Conservation (phyloP, 2,888 invertebrate species). For the Panopea generosa region DNA sequence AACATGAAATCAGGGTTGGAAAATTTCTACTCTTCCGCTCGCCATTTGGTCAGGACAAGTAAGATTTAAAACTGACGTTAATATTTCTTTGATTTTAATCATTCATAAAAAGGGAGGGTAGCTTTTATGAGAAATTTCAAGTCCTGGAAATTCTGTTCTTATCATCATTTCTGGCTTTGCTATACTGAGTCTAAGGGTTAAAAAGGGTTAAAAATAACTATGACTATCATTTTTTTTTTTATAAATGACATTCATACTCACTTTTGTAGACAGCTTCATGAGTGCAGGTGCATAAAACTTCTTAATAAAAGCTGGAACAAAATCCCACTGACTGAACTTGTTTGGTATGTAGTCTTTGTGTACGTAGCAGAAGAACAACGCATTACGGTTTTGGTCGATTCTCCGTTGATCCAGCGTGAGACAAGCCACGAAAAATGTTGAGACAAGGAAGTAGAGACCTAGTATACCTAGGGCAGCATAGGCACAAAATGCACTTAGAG, state of each 20-base stretch:
- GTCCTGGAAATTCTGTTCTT: too few relatives aligned
- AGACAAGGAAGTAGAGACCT: constrained; percentile 89
- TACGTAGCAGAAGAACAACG: constrained; percentile 88
- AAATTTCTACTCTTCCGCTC: too few relatives aligned
- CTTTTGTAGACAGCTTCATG: constrained; percentile 89
- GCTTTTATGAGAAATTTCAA: too few relatives aligned
- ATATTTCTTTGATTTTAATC: too few relatives aligned
- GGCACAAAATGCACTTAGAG: constrained; percentile 92
- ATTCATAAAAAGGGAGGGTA: too few relatives aligned
- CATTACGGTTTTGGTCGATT: constrained; percentile 68
- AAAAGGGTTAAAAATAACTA: too few relatives aligned
- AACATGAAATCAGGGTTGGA: too few relatives aligned
- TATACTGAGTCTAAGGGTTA: too few relatives aligned
- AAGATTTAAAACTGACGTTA: too few relatives aligned
- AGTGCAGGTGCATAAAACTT: constrained; percentile 89
- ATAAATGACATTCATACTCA: constrained; percentile 75
- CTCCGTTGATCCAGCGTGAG: constrained; percentile 90
- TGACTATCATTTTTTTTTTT: too few relatives aligned
- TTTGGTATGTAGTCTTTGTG: constrained; percentile 87
- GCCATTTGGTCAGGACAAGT: too few relatives aligned
- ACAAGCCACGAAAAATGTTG: constrained; percentile 93
- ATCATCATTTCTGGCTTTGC: too few relatives aligned
- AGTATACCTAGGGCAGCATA: constrained; percentile 92
- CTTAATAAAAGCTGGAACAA: constrained; percentile 88
- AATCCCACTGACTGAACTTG: constrained; percentile 87